Percentiles rank a stretch among this genome's conserved stretches.
Evolutionary conservation across 2,888 invertebrate genomes (phyloP).

Genomic region (Xestoiulus laeticollis): DNA sequence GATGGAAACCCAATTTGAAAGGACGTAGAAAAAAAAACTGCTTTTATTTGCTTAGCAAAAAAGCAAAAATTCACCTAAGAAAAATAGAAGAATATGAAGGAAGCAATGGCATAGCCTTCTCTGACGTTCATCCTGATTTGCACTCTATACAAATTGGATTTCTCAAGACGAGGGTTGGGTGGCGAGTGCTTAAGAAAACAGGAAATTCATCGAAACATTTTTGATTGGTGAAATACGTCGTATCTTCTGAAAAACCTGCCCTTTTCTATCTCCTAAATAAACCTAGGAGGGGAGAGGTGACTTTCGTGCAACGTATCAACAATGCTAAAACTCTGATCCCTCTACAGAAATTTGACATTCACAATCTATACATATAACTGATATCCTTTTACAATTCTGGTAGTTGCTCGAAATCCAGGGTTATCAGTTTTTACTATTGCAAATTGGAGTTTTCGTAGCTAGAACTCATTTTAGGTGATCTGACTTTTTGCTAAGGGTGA

Average conservation of each 20-base stretch:
- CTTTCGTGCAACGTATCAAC: not conserved
- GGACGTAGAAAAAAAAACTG: not conserved
- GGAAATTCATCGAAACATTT: conserved; percentile 8
- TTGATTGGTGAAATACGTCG: not conserved
- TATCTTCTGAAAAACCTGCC: not conserved
- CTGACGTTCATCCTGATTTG: conserved; percentile 27
- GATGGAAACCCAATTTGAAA: conserved; percentile 38
- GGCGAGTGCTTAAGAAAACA: conserved; percentile 1
- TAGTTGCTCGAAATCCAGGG: not conserved
- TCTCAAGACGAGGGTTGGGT: not conserved
- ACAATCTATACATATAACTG: not conserved
- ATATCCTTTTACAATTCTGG: not conserved
- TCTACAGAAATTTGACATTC: not conserved
- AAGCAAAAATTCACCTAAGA: not conserved
- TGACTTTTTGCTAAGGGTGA: not conserved
- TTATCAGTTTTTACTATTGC: not conserved
- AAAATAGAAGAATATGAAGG: not conserved
- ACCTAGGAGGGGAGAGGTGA: not conserved
- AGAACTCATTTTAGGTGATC: not conserved
- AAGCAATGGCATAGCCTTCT: not conserved
- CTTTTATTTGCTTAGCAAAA: conserved; percentile 17
- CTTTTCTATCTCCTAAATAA: not conserved
- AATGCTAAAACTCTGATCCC: not conserved
- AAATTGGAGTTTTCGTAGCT: not conserved
- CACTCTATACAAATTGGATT: conserved; percentile 16